Percentiles rank a stretch among this genome's conserved stretches.
These are phyloP conservation scores for Cossypha polioptera DNA, from an alignment of 2,797 vertebrate genomes.

Conservation along the genomic window DNA sequence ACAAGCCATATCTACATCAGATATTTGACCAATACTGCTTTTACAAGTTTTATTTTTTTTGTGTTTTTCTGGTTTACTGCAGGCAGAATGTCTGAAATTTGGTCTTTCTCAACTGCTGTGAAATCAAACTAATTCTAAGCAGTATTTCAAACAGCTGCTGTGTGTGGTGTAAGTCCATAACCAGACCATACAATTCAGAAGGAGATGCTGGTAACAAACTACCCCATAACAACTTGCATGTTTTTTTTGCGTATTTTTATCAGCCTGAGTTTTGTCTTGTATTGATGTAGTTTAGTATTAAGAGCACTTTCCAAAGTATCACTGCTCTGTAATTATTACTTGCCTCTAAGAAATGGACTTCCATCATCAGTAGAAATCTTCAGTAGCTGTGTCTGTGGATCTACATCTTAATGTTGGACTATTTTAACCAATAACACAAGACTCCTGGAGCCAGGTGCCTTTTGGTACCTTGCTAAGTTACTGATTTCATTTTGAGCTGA, in stretches of 20 bases:
- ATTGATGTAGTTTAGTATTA: not conserved
- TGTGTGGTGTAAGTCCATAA: not conserved
- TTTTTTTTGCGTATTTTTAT: not conserved
- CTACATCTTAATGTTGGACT: not conserved
- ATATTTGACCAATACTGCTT: not conserved
- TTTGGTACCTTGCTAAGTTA: not conserved
- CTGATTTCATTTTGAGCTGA: not conserved
- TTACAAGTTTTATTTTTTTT: not conserved
- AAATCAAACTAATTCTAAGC: not conserved
- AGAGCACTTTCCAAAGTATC: not conserved
- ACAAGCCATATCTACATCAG: not conserved
- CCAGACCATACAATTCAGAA: not conserved
- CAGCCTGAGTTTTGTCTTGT: not conserved
- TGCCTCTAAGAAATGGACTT: not conserved
- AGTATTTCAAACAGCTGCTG: not conserved
- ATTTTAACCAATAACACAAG: not conserved
- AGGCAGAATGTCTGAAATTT: not conserved
- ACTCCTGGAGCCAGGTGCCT: not conserved
- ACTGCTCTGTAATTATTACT: not conserved
- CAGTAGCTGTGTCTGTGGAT: not conserved
- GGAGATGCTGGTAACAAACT: not conserved
- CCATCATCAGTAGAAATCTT: not conserved
- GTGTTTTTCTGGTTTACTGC: not conserved
- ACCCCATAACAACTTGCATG: fast-evolving
- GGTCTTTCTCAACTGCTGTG: not conserved